A percentile compares a stretch with the other conserved stretches of the same genome.
phyloP scores from a whole-genome alignment of 2,888 invertebrate species.

The Lithosia quadra region DNA sequence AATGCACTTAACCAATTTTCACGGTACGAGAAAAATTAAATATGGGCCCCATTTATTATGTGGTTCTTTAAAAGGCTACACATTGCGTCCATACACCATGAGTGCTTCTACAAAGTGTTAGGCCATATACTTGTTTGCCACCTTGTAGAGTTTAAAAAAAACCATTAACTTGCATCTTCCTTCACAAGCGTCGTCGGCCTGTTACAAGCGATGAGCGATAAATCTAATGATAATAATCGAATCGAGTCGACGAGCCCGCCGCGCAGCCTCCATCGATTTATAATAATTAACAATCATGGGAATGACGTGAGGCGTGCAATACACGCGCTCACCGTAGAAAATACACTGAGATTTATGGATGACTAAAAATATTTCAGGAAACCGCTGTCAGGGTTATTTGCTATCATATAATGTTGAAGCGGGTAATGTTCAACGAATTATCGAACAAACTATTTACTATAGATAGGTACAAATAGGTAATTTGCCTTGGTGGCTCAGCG shows the following conservation, averaged over 20 bases:
- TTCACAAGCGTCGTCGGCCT: slow-evolving; percentile 39
- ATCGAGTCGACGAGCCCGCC: slow-evolving; percentile 60
- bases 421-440: slow-evolving; percentile 4
- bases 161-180: slow-evolving; percentile 1
- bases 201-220: slow-evolving; percentile 71
- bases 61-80: no score
- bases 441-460: slow-evolving; percentile 3
- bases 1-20: no score
- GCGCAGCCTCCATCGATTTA: slow-evolving; percentile 69
- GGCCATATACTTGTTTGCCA: not conserved
- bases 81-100: no score
- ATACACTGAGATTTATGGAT: slow-evolving; percentile 41
- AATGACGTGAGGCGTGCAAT: slow-evolving; percentile 71
- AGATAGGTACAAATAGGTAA: no score
- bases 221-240: slow-evolving; percentile 80
- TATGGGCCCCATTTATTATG: no score
- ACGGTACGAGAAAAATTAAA: no score
- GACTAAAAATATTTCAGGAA: slow-evolving; percentile 42
- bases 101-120: not conserved
- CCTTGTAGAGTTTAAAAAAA: not conserved
- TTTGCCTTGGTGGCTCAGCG: not conserved
- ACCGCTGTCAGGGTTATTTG: slow-evolving; percentile 25
- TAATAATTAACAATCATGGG: slow-evolving; percentile 78
- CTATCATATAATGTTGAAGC: slow-evolving; percentile 61
- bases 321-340: slow-evolving; percentile 63